A percentile compares a stretch with the other conserved stretches of the same genome.
phyloP scores from a whole-genome alignment of 1,140 invertebrate genomes.

The Notospermus geniculatus region DNA sequence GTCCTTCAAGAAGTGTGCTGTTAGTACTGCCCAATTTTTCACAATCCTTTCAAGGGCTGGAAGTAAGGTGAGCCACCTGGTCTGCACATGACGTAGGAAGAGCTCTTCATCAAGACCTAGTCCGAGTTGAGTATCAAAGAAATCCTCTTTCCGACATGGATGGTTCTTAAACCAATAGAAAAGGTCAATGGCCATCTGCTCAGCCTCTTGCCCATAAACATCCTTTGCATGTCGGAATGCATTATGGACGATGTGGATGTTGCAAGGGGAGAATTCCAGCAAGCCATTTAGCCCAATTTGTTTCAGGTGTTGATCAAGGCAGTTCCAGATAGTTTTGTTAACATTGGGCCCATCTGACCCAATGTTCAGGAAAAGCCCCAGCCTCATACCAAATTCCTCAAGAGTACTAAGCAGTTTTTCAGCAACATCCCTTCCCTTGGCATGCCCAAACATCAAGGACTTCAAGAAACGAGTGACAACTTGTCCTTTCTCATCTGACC shows the following conservation, averaged over 20 bases:
- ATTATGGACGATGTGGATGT: slow-evolving; percentile 33
- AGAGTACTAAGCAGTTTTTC: slow-evolving; percentile 12
- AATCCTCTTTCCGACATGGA: slow-evolving; percentile 33
- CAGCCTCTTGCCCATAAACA: slow-evolving; percentile 26
- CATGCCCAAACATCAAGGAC: slow-evolving; percentile 17
- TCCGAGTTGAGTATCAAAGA: slow-evolving; percentile 23
- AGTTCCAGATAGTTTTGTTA: slow-evolving; percentile 32
- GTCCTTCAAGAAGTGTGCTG: slow-evolving; percentile 23
- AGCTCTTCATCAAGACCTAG: slow-evolving; percentile 16
- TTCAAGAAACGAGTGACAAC: slow-evolving; percentile 12
- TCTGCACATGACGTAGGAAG: slow-evolving; percentile 34
- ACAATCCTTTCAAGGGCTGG: slow-evolving; percentile 26
- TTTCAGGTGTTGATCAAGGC: slow-evolving; percentile 30
- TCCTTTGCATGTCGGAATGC: slow-evolving; percentile 31
- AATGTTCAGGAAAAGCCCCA: slow-evolving; percentile 27
- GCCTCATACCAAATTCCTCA: slow-evolving; percentile 8
- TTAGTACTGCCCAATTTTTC: slow-evolving; percentile 26
- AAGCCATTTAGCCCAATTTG: slow-evolving; percentile 12
- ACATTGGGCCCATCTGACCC: slow-evolving; percentile 39
- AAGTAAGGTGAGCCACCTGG: slow-evolving; percentile 31
- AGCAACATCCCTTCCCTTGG: slow-evolving; percentile 12
- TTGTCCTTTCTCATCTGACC: slow-evolving; percentile 13
- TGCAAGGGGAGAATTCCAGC: slow-evolving; percentile 28
- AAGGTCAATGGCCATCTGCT: slow-evolving; percentile 26
- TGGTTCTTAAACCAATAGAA: slow-evolving; percentile 32